These are phyloP conservation scores for Cantharis nigra DNA, from an alignment of 2,888 invertebrate genomes.

Conservation along the genomic window DNA sequence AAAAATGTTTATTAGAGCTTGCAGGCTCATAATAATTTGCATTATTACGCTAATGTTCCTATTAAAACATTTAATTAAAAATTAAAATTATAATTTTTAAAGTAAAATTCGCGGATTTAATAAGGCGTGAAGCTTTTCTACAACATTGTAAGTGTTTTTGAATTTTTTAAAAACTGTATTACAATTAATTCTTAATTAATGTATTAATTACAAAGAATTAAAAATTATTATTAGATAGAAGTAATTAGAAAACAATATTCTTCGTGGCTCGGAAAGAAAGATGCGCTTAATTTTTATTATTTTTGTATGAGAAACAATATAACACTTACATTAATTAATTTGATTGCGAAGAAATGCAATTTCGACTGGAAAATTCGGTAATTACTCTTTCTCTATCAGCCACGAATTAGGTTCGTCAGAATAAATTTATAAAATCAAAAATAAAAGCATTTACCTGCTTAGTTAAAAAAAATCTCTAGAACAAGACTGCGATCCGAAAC, in stretches of 20 bases:
- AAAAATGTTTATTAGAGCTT: neutral
- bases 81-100: neutral
- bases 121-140: neutral
- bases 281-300: no score
- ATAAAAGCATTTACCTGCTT: no score
- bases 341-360: no score
- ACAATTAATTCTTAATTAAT: neutral
- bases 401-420: no score
- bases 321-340: no score
- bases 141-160: neutral
- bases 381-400: no score
- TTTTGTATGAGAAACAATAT: no score
- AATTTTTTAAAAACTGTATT: neutral
- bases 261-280: no score
- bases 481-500: no score
- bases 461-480: no score
- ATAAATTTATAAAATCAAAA: no score
- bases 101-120: neutral
- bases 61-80: neutral
- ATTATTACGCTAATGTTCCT: neutral
- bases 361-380: no score
- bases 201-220: neutral
- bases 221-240: neutral
- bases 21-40: neutral
- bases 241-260: neutral